Conservation (phyloP, 2,888 invertebrate species). For the Ditylenchus weischeri region DNA sequence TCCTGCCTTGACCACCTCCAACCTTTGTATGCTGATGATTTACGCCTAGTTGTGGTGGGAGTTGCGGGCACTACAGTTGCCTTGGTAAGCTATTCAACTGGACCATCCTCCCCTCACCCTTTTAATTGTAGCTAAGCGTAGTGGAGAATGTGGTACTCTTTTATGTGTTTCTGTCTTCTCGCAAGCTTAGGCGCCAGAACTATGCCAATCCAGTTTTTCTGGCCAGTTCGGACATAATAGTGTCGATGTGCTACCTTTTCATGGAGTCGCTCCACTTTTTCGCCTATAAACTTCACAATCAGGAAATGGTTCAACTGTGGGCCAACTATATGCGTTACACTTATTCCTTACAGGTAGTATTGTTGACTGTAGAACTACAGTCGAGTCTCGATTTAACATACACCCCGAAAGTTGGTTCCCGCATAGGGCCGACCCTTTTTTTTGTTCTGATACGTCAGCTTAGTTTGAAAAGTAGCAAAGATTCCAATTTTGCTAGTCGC, state of each 20-base stretch:
- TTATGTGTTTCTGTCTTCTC: constrained; percentile 47
- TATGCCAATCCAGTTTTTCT: constrained; percentile 49
- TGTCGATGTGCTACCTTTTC: constrained; percentile 38
- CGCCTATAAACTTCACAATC: constrained; percentile 28
- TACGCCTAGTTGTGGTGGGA: constrained; percentile 40
- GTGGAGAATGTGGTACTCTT: constrained; percentile 41
- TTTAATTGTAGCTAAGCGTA: constrained; percentile 27
- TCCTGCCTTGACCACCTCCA: constrained; percentile 30
- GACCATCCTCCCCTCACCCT: not conserved
- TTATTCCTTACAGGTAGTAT: constrained; percentile 36
- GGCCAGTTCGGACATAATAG: constrained; percentile 41
- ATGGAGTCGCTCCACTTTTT: constrained; percentile 37
- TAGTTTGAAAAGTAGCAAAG: no score
- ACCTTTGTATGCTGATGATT: constrained; percentile 29
- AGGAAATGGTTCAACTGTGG: constrained; percentile 33
- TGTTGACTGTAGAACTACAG: no score
- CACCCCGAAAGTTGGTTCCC: no score
- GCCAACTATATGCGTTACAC: constrained; percentile 35
- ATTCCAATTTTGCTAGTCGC: no score
- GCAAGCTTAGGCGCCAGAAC: constrained; percentile 46
- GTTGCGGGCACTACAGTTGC: constrained; percentile 36
- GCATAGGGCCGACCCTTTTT: no score
- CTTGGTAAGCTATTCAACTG: constrained; percentile 21
- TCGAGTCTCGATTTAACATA: no score
- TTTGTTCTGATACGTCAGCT: no score